Percentiles rank a stretch among this genome's conserved stretches.
Evolutionary conservation across 23 tunicate species (phyloP).

Genomic region (Halocynthia aurantium): DNA sequence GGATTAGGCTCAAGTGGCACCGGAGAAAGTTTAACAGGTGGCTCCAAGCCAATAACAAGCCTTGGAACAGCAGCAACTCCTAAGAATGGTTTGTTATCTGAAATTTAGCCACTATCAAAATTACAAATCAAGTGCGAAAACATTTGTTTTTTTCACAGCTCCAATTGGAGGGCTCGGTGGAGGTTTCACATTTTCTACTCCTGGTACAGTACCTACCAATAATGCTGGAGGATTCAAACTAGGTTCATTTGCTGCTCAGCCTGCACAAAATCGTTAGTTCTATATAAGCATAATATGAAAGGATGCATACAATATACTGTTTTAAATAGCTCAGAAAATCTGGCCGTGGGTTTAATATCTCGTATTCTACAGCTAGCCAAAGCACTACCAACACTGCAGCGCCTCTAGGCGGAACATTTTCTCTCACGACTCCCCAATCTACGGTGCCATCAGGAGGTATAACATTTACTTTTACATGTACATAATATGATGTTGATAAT

Average conservation of each 20-base stretch:
- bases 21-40: neutral
- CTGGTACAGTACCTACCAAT: neutral
- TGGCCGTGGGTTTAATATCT: too few relatives aligned
- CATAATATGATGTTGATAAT: too few relatives aligned
- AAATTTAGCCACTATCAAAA: neutral
- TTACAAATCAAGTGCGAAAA: neutral
- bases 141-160: neutral
- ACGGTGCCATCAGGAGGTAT: too few relatives aligned
- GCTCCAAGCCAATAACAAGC: neutral
- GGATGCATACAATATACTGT: too few relatives aligned
- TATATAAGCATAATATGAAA: too few relatives aligned
- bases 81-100: neutral
- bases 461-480: too few relatives aligned
- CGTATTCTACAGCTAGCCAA: too few relatives aligned
- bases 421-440: too few relatives aligned
- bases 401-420: too few relatives aligned
- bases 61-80: neutral
- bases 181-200: neutral
- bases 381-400: too few relatives aligned
- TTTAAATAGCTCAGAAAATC: too few relatives aligned
- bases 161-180: conserved; percentile 1
- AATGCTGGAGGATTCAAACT: neutral
- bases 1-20: too few relatives aligned
- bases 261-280: neutral
- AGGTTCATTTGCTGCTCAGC: neutral